Evolutionary conservation across 2,888 invertebrate species (phyloP).

Genomic region (Phasia obesa): DNA sequence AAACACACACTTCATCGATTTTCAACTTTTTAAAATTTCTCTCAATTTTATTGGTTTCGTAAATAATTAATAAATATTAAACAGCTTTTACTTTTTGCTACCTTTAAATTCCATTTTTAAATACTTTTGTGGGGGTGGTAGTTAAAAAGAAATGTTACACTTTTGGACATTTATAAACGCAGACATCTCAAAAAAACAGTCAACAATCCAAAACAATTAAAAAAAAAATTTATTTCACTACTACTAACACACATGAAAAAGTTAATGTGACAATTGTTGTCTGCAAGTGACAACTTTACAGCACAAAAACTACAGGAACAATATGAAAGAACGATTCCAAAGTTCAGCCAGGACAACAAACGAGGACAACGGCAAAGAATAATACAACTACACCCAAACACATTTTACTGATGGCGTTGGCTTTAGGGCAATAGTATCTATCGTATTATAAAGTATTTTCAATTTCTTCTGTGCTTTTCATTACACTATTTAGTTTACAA

Average conservation of each 20-base stretch:
- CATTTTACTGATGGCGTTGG: constrained; percentile 3
- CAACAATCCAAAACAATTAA: neutral
- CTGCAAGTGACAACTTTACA: constrained; percentile 59
- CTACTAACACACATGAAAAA: constrained; percentile 48
- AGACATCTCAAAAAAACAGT: constrained; percentile 25
- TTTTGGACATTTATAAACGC: constrained; percentile 35
- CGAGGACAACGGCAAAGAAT: constrained; percentile 24
- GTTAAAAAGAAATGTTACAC: constrained; percentile 9
- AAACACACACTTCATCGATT: neutral
- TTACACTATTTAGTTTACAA: constrained; percentile 29
- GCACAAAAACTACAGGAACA: constrained; percentile 19
- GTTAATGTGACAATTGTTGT: constrained; percentile 62
- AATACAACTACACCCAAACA: constrained; percentile 13
- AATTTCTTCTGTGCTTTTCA: constrained; percentile 32
- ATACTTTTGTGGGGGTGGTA: neutral
- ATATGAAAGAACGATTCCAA: constrained; percentile 16
- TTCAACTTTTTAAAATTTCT: neutral
- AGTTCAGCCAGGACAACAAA: constrained; percentile 50
- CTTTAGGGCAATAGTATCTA: constrained; percentile 28
- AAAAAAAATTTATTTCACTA: constrained; percentile 5
- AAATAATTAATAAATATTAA: constrained; percentile 32
- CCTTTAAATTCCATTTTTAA: constrained; percentile 21
- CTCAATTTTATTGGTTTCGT: neutral
- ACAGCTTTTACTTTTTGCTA: neutral
- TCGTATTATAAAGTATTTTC: constrained; percentile 27